phyloP scores from a whole-genome alignment of 2,888 invertebrate genomes.

The Leptinotarsa juncta region DNA sequence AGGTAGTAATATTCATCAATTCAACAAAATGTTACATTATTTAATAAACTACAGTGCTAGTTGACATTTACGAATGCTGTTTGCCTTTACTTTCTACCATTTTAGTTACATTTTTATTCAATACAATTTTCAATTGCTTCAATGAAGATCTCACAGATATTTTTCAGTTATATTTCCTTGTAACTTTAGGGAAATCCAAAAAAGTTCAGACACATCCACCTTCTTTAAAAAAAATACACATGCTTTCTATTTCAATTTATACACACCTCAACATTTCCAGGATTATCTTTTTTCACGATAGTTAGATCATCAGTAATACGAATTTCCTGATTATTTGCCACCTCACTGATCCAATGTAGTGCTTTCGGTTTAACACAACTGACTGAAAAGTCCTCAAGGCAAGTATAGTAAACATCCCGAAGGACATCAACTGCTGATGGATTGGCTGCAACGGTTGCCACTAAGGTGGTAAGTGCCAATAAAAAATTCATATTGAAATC shows the following conservation, averaged over 20 bases:
- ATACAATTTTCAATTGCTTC: no score
- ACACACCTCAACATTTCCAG: conserved; percentile 53
- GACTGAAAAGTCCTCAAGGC: conserved; percentile 76
- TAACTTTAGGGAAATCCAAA: no score
- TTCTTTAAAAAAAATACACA: background rate
- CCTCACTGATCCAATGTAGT: conserved; percentile 78
- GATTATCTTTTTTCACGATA: conserved; percentile 73
- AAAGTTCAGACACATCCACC: no score
- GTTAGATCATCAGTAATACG: conserved; percentile 81
- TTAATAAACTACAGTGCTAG: no score
- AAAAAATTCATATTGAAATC: conserved; percentile 54
- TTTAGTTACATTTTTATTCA: no score
- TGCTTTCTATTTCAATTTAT: background rate
- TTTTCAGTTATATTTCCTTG: no score
- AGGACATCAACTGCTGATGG: conserved; percentile 74
- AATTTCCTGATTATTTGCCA: conserved; percentile 76
- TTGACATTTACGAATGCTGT: no score
- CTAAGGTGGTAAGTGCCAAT: conserved; percentile 46
- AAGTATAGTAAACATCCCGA: conserved; percentile 75
- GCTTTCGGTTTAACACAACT: conserved; percentile 84
- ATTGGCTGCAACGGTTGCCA: conserved; percentile 49
- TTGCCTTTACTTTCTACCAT: no score
- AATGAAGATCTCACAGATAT: no score
- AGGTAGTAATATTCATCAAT: no score
- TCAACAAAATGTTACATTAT: no score